A percentile compares a stretch with the other conserved stretches of the same genome.
Conservation (phyloP, 2,888 invertebrate species). For the Coenonympha arcania region DNA sequence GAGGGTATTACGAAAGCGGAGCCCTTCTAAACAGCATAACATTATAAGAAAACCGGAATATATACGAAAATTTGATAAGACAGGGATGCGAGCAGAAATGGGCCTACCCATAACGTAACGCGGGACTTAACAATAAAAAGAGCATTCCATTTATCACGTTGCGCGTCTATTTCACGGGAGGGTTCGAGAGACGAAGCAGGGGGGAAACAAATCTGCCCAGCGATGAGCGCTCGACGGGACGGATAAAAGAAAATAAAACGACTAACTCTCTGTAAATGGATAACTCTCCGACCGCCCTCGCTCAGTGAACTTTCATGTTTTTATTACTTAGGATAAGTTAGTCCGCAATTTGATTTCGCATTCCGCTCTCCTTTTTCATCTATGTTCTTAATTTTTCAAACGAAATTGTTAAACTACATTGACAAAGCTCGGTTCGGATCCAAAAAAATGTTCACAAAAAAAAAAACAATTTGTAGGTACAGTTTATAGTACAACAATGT, state of each 20-base stretch:
- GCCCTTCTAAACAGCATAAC: not conserved
- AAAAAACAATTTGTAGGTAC: not conserved
- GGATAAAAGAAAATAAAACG: conserved; percentile 68
- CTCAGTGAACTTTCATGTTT: conserved; percentile 52
- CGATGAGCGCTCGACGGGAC: conserved; percentile 54
- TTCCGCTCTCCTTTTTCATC: conserved; percentile 25
- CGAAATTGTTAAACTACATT: conserved; percentile 13
- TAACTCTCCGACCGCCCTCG: conserved; percentile 59
- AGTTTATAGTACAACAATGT: not conserved
- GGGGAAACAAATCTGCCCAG: conserved; percentile 55
- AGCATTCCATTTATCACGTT: conserved; percentile 74
- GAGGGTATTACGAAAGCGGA: conserved; percentile 42
- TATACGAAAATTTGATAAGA: conserved; percentile 68
- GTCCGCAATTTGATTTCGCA: conserved; percentile 31
- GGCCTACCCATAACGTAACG: conserved; percentile 62
- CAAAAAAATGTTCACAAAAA: not conserved
- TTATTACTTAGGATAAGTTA: conserved; percentile 33
- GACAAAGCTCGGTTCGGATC: conserved; percentile 3
- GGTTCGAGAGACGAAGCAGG: conserved; percentile 61
- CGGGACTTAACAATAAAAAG: conserved; percentile 67
- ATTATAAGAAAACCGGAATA: conserved; percentile 40
- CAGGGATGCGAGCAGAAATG: conserved; percentile 46
- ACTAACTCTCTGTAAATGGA: conserved; percentile 66
- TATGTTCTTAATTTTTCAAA: conserved; percentile 16
- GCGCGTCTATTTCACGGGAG: conserved; percentile 72